Conservation (phyloP, 2,797 vertebrate genomes). For the Borostomias antarcticus region DNA sequence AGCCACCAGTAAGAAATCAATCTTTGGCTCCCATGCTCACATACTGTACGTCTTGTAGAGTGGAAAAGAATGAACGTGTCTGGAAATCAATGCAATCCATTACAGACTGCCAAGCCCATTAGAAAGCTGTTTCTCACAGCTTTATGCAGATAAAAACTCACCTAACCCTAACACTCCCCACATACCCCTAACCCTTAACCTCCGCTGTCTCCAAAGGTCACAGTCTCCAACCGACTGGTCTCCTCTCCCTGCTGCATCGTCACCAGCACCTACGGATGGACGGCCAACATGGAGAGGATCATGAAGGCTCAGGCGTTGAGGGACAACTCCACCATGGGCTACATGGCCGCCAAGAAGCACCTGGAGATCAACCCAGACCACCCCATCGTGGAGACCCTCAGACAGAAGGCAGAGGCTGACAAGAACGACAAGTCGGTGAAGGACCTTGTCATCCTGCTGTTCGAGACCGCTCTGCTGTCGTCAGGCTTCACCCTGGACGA, state of each 20-base stretch:
- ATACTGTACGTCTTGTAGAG: neutral
- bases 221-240: constrained; percentile 91
- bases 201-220: constrained; percentile 75
- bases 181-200: neutral
- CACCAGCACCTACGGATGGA: constrained; percentile 93
- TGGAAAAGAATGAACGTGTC: neutral
- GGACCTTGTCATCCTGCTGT: constrained; percentile 91
- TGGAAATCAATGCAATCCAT: neutral
- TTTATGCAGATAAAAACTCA: neutral
- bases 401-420: constrained; percentile 90
- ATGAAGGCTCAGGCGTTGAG: constrained; percentile 93
- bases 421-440: constrained; percentile 97
- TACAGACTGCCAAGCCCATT: neutral
- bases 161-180: neutral
- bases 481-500: constrained; percentile 92
- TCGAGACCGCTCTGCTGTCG: constrained; percentile 88
- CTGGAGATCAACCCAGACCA: constrained; percentile 93
- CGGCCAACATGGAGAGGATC: constrained; percentile 95
- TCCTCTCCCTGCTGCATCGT: constrained; percentile 94
- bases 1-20: neutral
- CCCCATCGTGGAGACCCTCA: constrained; percentile 88
- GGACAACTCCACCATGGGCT: constrained; percentile 95
- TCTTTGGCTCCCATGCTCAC: neutral
- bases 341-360: constrained; percentile 96
- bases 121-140: neutral